Conservation (phyloP, 2,888 invertebrate species). For the Heliconius hortense region DNA sequence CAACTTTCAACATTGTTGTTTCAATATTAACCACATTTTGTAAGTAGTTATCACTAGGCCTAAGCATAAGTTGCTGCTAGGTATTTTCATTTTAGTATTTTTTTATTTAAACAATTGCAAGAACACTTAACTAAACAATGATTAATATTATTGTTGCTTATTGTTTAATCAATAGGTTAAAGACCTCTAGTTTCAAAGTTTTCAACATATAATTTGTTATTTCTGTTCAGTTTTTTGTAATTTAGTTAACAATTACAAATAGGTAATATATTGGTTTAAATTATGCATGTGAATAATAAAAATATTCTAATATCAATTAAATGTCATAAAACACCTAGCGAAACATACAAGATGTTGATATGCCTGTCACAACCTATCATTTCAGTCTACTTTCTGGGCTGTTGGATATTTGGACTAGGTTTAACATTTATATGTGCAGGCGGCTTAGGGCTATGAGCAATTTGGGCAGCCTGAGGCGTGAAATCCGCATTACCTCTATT, state of each 20-base stretch:
- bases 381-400: slow-evolving; percentile 89
- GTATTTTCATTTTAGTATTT: slow-evolving; percentile 31
- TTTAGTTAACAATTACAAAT: not conserved
- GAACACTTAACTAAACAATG: slow-evolving; percentile 3
- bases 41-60: slow-evolving; percentile 50
- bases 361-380: slow-evolving; percentile 39
- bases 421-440: slow-evolving; percentile 85
- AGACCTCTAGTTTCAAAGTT: not conserved
- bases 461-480: slow-evolving; percentile 92
- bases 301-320: slow-evolving; percentile 12
- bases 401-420: slow-evolving; percentile 89
- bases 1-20: not conserved
- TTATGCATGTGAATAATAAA: not conserved
- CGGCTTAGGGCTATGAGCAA: slow-evolving; percentile 90
- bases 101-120: slow-evolving; percentile 30
- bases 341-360: slow-evolving; percentile 44
- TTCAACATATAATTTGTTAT: not conserved
- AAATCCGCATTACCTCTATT: slow-evolving; percentile 93
- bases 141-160: slow-evolving; percentile 13
- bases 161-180: slow-evolving; percentile 24
- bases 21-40: not conserved
- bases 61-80: slow-evolving; percentile 42
- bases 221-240: not conserved
- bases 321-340: slow-evolving; percentile 39
- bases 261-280: not conserved